These are phyloP conservation scores for Scotopteryx bipunctaria DNA, from an alignment of 2,888 invertebrate genomes.

Conservation along the genomic window DNA sequence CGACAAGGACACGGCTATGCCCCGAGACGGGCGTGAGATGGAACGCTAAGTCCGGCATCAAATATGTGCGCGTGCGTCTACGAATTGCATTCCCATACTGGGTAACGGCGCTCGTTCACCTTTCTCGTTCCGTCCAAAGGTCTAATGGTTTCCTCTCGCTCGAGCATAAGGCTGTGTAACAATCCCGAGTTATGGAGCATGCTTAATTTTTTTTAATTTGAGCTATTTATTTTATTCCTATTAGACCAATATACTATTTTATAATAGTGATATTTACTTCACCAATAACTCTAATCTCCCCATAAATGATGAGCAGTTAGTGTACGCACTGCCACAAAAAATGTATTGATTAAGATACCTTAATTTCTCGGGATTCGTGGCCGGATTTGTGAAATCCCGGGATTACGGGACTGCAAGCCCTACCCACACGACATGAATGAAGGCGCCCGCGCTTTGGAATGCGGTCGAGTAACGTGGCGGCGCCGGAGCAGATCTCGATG, in stretches of 20 bases:
- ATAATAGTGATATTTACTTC: no score
- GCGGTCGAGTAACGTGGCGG: slow-evolving; percentile 85
- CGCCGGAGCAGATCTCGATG: slow-evolving; percentile 83
- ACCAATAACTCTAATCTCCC: no score
- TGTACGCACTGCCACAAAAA: no score
- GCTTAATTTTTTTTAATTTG: not conserved
- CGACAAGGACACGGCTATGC: slow-evolving; percentile 59
- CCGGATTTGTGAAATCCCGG: not conserved
- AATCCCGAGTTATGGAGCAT: slow-evolving; percentile 8
- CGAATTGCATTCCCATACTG: slow-evolving; percentile 79
- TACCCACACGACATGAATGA: slow-evolving; percentile 71
- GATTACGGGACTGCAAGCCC: slow-evolving; percentile 36
- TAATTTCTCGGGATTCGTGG: not conserved
- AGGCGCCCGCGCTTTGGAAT: slow-evolving; percentile 79
- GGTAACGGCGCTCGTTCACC: slow-evolving; percentile 72
- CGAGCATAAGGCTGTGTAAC: slow-evolving; percentile 30
- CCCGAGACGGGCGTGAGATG: slow-evolving; percentile 53
- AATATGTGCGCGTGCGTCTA: slow-evolving; percentile 70
- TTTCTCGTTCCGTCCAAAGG: slow-evolving; percentile 69
- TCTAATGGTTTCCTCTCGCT: slow-evolving; percentile 63
- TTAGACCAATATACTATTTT: no score
- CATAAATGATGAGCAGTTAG: no score
- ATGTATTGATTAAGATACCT: no score
- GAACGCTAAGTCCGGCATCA: slow-evolving; percentile 67
- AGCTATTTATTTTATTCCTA: not conserved